These are phyloP conservation scores for Glyphotaelius pellucidus DNA, from an alignment of 2,888 invertebrate species.

Conservation along the genomic window DNA sequence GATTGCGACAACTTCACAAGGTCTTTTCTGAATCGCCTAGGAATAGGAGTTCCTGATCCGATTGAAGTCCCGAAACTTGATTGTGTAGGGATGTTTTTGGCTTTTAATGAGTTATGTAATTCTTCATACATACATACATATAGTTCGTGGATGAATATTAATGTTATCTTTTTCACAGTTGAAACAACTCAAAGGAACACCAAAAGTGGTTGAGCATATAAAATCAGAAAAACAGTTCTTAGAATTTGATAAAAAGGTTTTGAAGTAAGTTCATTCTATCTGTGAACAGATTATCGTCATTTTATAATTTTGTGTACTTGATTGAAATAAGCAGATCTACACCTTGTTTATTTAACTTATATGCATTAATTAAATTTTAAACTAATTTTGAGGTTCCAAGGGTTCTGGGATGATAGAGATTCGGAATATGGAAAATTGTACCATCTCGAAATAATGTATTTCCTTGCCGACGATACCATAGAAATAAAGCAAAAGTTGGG, in stretches of 20 bases:
- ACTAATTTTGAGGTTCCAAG: constrained; percentile 81
- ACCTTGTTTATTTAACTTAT: not conserved
- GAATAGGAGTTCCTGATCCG: constrained; percentile 88
- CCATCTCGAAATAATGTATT: constrained; percentile 88
- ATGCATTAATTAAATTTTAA: not conserved
- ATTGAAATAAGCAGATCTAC: not conserved
- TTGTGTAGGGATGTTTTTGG: constrained; percentile 35
- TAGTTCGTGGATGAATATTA: not conserved
- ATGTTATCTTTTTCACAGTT: constrained; percentile 29
- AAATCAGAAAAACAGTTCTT: constrained; percentile 85
- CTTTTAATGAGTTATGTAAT: not conserved
- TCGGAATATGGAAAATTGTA: constrained; percentile 87
- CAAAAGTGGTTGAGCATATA: constrained; percentile 70
- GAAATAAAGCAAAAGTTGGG: constrained; percentile 88
- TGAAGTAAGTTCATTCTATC: constrained; percentile 69
- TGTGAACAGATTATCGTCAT: not conserved
- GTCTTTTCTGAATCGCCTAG: constrained; percentile 89
- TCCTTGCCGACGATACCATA: constrained; percentile 91
- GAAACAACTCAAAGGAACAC: constrained; percentile 67
- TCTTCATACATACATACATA: not conserved
- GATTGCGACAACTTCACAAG: constrained; percentile 93
- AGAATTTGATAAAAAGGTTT: constrained; percentile 86
- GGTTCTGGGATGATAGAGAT: constrained; percentile 93
- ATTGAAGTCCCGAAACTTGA: constrained; percentile 76
- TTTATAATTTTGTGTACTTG: not conserved